These are phyloP conservation scores for Hydrophis major DNA, from an alignment of 2,797 vertebrate genomes.

Conservation along the genomic window DNA sequence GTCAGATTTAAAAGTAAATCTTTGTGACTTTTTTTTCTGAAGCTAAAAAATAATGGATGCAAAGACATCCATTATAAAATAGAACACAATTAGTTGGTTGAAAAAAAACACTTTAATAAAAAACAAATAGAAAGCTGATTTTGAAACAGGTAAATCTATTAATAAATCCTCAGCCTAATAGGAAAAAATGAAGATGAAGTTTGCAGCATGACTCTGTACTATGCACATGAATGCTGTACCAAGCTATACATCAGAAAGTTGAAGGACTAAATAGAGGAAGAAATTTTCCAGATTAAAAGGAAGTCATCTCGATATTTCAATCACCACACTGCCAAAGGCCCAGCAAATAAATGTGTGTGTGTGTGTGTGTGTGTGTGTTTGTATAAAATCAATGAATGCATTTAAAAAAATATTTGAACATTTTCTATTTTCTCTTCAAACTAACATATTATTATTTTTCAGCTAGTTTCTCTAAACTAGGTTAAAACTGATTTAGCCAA, in stretches of 20 bases:
- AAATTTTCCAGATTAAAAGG: background rate
- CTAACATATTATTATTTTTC: background rate
- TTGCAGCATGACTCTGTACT: background rate
- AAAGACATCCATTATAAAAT: background rate
- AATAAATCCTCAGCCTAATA: background rate
- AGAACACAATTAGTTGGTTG: background rate
- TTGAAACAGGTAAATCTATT: background rate
- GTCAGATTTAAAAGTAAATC: background rate
- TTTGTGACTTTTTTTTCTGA: background rate
- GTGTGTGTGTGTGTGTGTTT: no score
- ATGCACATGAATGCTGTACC: background rate
- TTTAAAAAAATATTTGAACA: background rate
- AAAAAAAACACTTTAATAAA: background rate
- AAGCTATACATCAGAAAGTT: background rate
- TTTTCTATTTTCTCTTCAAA: conserved; percentile 13
- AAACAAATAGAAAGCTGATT: background rate
- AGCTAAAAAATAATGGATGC: background rate
- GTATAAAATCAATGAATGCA: background rate
- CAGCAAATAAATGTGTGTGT: background rate
- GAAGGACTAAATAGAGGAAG: background rate
- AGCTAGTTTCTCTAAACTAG: conserved; percentile 23
- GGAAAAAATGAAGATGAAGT: background rate
- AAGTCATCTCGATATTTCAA: background rate
- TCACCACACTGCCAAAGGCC: background rate
- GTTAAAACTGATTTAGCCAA: conserved; percentile 33